Evolutionary conservation across 2,797 vertebrate species (phyloP), one percentile per base, ranked within the genome.

Genomic region (Centroberyx gerrardi): DNA sequence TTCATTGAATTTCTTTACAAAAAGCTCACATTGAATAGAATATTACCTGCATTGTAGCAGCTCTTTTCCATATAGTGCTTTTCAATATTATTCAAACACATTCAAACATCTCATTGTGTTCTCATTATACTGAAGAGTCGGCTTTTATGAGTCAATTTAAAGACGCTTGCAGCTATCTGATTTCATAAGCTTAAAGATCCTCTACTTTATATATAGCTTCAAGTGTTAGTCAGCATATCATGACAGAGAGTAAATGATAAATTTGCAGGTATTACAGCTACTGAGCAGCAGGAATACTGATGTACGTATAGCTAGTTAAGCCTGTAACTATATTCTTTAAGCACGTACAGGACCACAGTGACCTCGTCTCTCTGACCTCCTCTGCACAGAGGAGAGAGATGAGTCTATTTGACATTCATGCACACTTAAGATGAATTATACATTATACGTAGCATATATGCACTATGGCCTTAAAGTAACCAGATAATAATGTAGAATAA

Each of bases 391-490:
- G 49, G 56, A 44, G 36, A 78, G 29, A 64, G 42, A 80, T 44
- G 51, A 33, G 74, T 66, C 72, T 56, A 66, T 83, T 88, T 83
- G 74, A 86, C 73, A 71, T 87, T 81, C 81, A 86, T 59, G 62
- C 55, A 66, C 74, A 80, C 74, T 76, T 77, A 31, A 67, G 48
- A 89, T 91, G 61, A 90, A 87, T 90, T 84, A 92, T 89, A 88
- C 74, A 92, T 93, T 29, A 76, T 66, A 68, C 62, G 62, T 55
- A 38, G 56, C 42, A 62, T 78, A 64, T 58, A 78, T 80, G 74
- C 74, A 72, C 77, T 56, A 42, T 71, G 55, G 68, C 71, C 85
- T 63, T 81, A 67, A 64, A 81, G 64, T 64, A 67, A 56, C 54
- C 17, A 68, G 79, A 79, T 87, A 81, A 80, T 87, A 87, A 85